phyloP scores from a whole-genome alignment of 1,140 invertebrate genomes.

The Drosophila takahashii region DNA sequence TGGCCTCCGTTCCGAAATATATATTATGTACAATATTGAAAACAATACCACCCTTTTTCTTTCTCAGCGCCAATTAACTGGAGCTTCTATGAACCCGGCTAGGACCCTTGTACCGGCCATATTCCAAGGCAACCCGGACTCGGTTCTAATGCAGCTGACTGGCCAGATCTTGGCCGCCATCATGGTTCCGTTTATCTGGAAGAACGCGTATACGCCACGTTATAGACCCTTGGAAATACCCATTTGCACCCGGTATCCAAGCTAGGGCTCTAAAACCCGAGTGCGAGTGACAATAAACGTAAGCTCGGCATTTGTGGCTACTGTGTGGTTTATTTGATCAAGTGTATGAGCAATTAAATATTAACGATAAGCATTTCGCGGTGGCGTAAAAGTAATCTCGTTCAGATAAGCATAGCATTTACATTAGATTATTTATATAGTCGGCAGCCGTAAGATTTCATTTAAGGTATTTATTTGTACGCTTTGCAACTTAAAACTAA shows the following conservation, averaged over 20 bases:
- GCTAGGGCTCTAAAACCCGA: background rate
- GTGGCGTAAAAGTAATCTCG: conserved; percentile 12
- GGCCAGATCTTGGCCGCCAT: conserved; percentile 44
- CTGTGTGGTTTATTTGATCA: conserved; percentile 36
- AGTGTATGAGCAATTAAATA: conserved; percentile 39
- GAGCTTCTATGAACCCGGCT: conserved; percentile 52
- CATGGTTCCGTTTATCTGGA: conserved; percentile 47
- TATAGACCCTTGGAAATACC: conserved; percentile 10
- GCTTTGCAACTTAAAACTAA: conserved; percentile 23
- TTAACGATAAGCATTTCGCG: conserved; percentile 31
- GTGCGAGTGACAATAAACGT: conserved; percentile 23
- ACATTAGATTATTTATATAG: conserved; percentile 31
- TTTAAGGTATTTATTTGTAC: conserved; percentile 36
- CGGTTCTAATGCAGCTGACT: conserved; percentile 33
- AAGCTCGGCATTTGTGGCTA: conserved; percentile 17
- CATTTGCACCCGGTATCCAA: too few relatives aligned
- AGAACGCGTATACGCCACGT: conserved; percentile 4
- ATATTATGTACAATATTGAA: too few relatives aligned
- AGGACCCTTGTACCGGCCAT: conserved; percentile 38
- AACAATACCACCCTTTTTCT: too few relatives aligned
- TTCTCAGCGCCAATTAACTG: conserved; percentile 37
- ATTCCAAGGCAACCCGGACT: conserved; percentile 29
- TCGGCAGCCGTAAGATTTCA: conserved; percentile 10
- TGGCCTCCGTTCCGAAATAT: too few relatives aligned
- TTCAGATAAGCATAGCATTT: conserved; percentile 30